Base-by-base conservation (phyloP, 2,888 invertebrate species). In the Cephus pulcher region DNA sequence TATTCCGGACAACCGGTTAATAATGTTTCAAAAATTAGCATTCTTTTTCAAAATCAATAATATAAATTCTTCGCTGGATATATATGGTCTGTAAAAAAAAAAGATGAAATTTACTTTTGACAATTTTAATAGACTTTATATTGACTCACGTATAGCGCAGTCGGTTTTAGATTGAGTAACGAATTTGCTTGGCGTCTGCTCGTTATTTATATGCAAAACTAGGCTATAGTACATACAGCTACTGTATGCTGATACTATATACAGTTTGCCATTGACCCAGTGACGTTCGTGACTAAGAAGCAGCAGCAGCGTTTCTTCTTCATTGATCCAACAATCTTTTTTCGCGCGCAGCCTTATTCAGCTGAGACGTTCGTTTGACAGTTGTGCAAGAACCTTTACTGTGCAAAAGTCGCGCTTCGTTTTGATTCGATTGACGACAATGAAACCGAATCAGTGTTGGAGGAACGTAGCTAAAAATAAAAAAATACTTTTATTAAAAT, bases 191-290 rank as follows among this genome's bases (percentile, higher is more conserved):
- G 56, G 23, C 56, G 56, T 23, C 56, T 56, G 2, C 56, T 0
- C 23, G 56, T 74, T 74, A 74, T 74, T 74, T 74, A 74, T 56
- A 23, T 23, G 56, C 23, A 23, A 3, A 34, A 34, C 12, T 23
- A 34, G 34, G 35, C 34, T 34, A 9, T 56, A 9, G 23, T 9
- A 23, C 23, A 23, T 37, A 37, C 37, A 12, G 37, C 12, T 12
- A 37, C 12, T 37, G 12, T 40, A 56, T 56, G 9, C 56, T 23
- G 56, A 11, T 23, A 74, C 74, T 35, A 35, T 34, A 34, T 74
- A 34, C 40, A 32, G 73, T 77, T 82, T 80, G 82, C 82, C 82
- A 82, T 82, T 82, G 82, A 82, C 82, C 82, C 76, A 82, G 78
- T 79, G 74, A 73, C 75, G 76, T 32, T 73, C 56, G 71, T 71